Base-by-base conservation (phyloP, 1,140 invertebrate genomes). In the Ruditapes philippinarum region DNA sequence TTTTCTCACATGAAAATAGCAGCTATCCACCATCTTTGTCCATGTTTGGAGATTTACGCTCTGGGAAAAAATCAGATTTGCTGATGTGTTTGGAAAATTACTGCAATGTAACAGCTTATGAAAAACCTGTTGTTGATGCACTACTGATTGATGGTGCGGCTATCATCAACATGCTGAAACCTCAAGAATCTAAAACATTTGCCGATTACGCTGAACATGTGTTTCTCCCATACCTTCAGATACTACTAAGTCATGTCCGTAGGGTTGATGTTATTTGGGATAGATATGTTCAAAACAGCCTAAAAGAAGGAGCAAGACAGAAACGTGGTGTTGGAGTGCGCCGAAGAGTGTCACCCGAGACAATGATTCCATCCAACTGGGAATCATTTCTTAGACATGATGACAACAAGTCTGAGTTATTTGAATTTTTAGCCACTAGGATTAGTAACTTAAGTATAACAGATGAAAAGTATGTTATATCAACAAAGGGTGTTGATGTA, bases 231-330 rank as follows among this genome's bases (percentile, higher is more conserved):
- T 57, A 49, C 19, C 25, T 80, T 22, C 31, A 42, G n/a, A 12
- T 12, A 7, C 81, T 86, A 49, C 22, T 89, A 31, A 0, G n/a
- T 22, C 25, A 49, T 38, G 38, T 31, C 17, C 33, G 2, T 19
- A 38, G 82, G 54, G 9, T 89, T n/a, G 88, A 85, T 85, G 28
- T 89, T 65, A 49, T 89, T 36, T 85, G 62, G 80, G 88, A 89
- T 68, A 49, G 22, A 83, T 83, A 84, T 49, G 22, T 54, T 17
- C n/a, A 5, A n/a, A 62, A 60, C 28, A 84, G 79, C 51, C 38
- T 84, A 11, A 84, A 74, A 45, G 25, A 36, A 51, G n/a, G n/a
- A 40, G 84, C 49, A 28, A 11, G 79, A 1, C 33, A 74, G 40
- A 49, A 70, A 40, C 9, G 73, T 22, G 36, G 73, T 17, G 49